Conservation (phyloP, 2,888 invertebrate species). For the Disparrhopalites patrizii region DNA sequence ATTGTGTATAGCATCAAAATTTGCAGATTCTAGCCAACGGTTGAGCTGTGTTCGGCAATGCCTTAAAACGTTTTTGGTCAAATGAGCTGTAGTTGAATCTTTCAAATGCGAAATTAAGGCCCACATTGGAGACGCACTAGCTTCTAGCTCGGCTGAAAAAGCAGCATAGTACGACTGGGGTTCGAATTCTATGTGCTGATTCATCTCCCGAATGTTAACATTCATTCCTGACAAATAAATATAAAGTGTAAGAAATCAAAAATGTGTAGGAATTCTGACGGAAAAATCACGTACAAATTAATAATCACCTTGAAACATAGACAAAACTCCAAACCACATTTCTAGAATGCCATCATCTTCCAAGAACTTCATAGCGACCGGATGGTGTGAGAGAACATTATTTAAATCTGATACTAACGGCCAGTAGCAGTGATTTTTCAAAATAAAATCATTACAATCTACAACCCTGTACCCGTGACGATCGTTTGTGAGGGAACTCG, state of each 20-base stretch:
- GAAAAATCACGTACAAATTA: no score
- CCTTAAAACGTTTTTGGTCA: slow-evolving; percentile 70
- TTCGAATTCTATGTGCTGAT: slow-evolving; percentile 92
- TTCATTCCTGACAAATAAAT: slow-evolving; percentile 82
- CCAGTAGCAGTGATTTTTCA: slow-evolving; percentile 99
- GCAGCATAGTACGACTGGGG: slow-evolving; percentile 96
- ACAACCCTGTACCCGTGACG: slow-evolving; percentile 71
- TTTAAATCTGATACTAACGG: slow-evolving; percentile 94
- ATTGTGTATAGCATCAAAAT: background rate
- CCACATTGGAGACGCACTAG: slow-evolving; percentile 98
- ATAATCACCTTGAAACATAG: slow-evolving; percentile 92
- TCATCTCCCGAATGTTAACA: slow-evolving; percentile 84
- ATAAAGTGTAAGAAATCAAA: no score
- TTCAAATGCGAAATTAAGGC: slow-evolving; percentile 84
- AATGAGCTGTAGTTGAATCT: slow-evolving; percentile 64
- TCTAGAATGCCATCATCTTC: slow-evolving; percentile 81
- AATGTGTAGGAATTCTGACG: no score
- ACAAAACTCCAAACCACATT: slow-evolving; percentile 93
- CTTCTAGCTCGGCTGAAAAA: slow-evolving; percentile 95
- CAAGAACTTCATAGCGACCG: slow-evolving; percentile 85
- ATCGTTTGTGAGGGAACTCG: slow-evolving; percentile 59
- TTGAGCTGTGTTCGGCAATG: slow-evolving; percentile 74
- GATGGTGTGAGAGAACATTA: slow-evolving; percentile 88
- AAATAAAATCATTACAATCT: slow-evolving; percentile 83
- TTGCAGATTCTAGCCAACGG: slow-evolving; percentile 75